Evolutionary conservation across 2,888 invertebrate species (phyloP), one percentile per base, ranked within the genome.

Genomic region (Psylliodes chrysocephalus): DNA sequence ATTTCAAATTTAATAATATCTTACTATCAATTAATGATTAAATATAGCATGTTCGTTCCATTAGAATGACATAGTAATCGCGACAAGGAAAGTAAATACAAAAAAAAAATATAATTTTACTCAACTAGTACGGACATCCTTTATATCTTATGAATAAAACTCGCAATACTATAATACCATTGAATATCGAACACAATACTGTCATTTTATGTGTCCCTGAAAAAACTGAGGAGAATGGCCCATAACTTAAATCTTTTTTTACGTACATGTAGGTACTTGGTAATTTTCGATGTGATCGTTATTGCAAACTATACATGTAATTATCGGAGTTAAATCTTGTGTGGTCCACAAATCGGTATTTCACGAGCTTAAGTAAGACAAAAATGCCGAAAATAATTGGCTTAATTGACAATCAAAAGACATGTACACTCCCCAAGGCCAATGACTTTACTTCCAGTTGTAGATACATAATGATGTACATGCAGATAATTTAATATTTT

Each of bases 381-480:
- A 44, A 57, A 64, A 64, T 55, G 62, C 64, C 67, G 67, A 67
- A 67, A 67, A 64, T 67, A 67, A 67, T 67, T 67, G 64, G 56
- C 52, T 60, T 46, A 60, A 66, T 56, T 63, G 66, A 46, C 56
- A 59, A 49, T 59, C 49, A 49, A 38, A 33, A 46, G 49, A 49
- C 49, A 15, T 49, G 49, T 19, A 22, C 49, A 49, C 40, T 59
- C 35, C 25, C 28, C 59, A 59, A 59, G 59, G 59, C 51, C 49
- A 51, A 49, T 49, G 49, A 59, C 59, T 42, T 18, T 8, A 42
- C 42, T 42, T 42, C 10, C 18, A 15, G 8, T 17, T 42, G 18
- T 17, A 42, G 8, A 17, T 42, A 42, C 5, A 35, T n/a, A 35
- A 35, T 35, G 12, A 12, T 14, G 35, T n/a, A 14, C 35, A 35